Evolutionary conservation across 2,113 vertebrate species (phyloP).

Genomic region (Clinocottus analis): DNA sequence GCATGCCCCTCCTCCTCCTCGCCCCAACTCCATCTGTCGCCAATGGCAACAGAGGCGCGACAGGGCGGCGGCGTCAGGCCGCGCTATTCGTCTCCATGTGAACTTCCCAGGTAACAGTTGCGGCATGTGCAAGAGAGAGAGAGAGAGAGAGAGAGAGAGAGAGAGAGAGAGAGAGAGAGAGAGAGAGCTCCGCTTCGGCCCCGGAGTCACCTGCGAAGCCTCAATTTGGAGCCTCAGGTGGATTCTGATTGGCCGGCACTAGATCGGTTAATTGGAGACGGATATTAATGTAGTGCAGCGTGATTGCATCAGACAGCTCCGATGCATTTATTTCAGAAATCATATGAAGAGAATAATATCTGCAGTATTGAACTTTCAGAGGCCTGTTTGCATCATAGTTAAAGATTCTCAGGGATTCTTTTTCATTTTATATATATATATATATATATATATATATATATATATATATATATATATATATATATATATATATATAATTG

Average conservation of each 20-base stretch:
- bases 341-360: neutral
- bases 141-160: too few species aligned
- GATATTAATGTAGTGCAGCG: slow-evolving; percentile 21
- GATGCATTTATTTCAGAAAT: slow-evolving; percentile 19
- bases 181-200: slow-evolving; percentile 32
- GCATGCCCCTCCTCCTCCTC: slow-evolving; percentile 9
- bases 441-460: slow-evolving; percentile 16
- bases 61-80: slow-evolving; percentile 45
- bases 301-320: slow-evolving; percentile 42
- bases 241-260: slow-evolving; percentile 42
- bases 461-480: slow-evolving; percentile 16
- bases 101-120: slow-evolving; percentile 73
- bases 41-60: slow-evolving; percentile 62
- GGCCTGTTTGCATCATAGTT: slow-evolving; percentile 6
- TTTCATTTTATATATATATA: neutral
- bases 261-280: slow-evolving; percentile 59
- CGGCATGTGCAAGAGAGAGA: too few species aligned
- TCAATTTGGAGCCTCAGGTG: slow-evolving; percentile 21
- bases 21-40: slow-evolving; percentile 57
- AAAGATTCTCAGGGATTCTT: slow-evolving; percentile 2
- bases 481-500: slow-evolving; percentile 9
- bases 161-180: too few species aligned
- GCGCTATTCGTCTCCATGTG: slow-evolving; percentile 62
- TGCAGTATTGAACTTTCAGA: neutral
- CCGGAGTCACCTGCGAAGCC: slow-evolving; percentile 31